phyloP scores from a whole-genome alignment of 2,888 invertebrate genomes.

The Panopea generosa region DNA sequence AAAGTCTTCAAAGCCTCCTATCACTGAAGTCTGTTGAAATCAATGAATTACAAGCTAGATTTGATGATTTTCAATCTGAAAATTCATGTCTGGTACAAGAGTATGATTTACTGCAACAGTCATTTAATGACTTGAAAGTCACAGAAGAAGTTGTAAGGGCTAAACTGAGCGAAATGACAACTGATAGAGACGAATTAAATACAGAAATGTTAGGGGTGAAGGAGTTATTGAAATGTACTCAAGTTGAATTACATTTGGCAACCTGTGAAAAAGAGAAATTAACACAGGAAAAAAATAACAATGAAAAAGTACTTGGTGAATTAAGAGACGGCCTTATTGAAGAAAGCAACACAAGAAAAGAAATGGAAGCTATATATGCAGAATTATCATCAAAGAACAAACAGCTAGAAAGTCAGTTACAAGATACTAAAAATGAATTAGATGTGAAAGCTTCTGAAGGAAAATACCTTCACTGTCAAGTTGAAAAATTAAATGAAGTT shows the following conservation, averaged over 20 bases:
- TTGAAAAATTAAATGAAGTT: constrained; percentile 1
- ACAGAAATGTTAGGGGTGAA: constrained; percentile 44
- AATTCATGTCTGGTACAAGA: constrained; percentile 58
- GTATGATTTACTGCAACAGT: constrained; percentile 56
- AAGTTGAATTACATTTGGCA: constrained; percentile 7
- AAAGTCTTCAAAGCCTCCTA: constrained; percentile 37
- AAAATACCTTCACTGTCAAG: constrained; percentile 7
- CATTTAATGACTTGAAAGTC: constrained; percentile 50
- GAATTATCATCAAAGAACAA: constrained; percentile 10
- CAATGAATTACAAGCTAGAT: constrained; percentile 48
- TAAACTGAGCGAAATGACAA: constrained; percentile 71
- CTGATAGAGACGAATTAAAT: constrained; percentile 57
- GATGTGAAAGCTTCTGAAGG: not conserved
- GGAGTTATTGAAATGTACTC: constrained; percentile 43
- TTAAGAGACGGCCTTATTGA: constrained; percentile 47
- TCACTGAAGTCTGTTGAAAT: constrained; percentile 48
- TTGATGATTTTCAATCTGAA: constrained; percentile 60
- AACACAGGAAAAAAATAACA: constrained; percentile 24
- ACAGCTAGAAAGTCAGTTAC: constrained; percentile 6
- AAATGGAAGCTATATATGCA: constrained; percentile 20
- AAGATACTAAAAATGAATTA: constrained; percentile 17
- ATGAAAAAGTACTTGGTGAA: constrained; percentile 47
- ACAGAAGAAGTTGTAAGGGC: constrained; percentile 59
- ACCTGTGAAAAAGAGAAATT: constrained; percentile 26
- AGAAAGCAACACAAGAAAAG: constrained; percentile 4